Percentiles rank a stretch among this genome's conserved stretches.
These are phyloP conservation scores for Pilophorus perplexus DNA, from an alignment of 2,888 invertebrate species.

Conservation along the genomic window DNA sequence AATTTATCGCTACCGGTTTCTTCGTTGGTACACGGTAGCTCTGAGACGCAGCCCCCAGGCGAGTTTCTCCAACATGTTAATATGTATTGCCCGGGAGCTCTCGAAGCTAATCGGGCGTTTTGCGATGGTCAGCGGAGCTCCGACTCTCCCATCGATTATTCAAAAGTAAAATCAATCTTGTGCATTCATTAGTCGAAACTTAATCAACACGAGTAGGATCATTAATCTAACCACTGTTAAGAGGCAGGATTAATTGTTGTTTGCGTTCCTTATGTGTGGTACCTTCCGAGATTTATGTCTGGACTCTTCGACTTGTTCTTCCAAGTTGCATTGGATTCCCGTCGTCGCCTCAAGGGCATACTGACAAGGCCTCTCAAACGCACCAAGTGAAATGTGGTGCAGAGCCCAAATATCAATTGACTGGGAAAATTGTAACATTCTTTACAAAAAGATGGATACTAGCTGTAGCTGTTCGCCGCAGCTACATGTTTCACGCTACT, in stretches of 20 bases:
- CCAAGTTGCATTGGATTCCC: too few relatives aligned
- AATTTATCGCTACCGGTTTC: conserved; percentile 35
- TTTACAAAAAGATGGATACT: too few relatives aligned
- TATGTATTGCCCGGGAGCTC: conserved; percentile 8
- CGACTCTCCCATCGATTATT: conserved; percentile 12
- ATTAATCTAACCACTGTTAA: conserved; percentile 9
- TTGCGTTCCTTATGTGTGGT: conserved; percentile 4
- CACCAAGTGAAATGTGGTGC: too few relatives aligned
- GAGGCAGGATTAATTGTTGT: conserved; percentile 15
- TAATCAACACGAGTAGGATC: conserved; percentile 13
- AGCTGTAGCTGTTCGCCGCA: too few relatives aligned
- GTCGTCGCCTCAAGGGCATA: too few relatives aligned
- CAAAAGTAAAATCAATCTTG: conserved; percentile 13
- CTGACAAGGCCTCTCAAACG: too few relatives aligned
- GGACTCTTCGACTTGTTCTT: too few relatives aligned
- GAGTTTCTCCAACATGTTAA: conserved; percentile 12
- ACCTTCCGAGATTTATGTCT: neutral
- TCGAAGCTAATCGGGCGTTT: conserved; percentile 8
- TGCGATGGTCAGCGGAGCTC: conserved; percentile 13
- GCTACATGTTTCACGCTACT: too few relatives aligned
- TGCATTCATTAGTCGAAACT: conserved; percentile 22
- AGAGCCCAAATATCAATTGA: too few relatives aligned
- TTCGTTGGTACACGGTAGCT: conserved; percentile 26
- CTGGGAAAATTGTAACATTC: too few relatives aligned
- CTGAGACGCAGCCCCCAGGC: conserved; percentile 1